Evolutionary conservation across 2,888 invertebrate genomes (phyloP).

Genomic region (Galeruca laticollis): DNA sequence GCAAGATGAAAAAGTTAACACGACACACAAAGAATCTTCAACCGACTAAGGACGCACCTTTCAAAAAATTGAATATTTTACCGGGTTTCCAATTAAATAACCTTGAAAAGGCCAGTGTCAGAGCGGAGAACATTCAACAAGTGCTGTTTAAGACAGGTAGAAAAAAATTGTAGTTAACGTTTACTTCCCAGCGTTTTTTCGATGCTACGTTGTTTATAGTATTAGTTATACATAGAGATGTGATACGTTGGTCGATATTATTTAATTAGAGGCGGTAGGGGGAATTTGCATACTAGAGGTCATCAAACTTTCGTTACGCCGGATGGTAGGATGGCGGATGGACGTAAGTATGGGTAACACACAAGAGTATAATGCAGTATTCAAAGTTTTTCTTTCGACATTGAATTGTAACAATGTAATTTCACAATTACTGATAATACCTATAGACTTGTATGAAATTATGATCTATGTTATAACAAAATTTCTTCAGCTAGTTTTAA

Average conservation of each 20-base stretch:
- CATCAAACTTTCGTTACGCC: constrained; percentile 6
- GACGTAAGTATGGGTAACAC: not conserved
- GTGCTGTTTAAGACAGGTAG: constrained; percentile 4
- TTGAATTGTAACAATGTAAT: too few relatives aligned
- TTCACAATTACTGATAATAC: too few relatives aligned
- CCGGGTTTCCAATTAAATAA: constrained; percentile 32
- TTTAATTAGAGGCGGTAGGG: constrained; percentile 13
- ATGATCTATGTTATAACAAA: too few relatives aligned
- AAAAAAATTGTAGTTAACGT: not conserved
- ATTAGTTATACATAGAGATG: constrained; percentile 2
- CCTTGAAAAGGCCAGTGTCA: constrained; percentile 40
- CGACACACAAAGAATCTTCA: constrained; percentile 14
- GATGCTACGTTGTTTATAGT: not conserved
- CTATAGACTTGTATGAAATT: too few relatives aligned
- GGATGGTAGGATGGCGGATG: constrained; percentile 5
- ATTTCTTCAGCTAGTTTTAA: too few relatives aligned
- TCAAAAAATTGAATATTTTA: constrained; percentile 33
- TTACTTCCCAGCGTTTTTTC: not conserved
- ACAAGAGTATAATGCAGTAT: not conserved
- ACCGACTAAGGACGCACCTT: constrained; percentile 28
- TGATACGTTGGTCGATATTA: not conserved
- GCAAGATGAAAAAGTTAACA: not conserved
- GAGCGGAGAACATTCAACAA: constrained; percentile 7
- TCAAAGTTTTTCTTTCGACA: not conserved
- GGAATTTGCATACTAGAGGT: constrained; percentile 14